A percentile compares a stretch with the other conserved stretches of the same genome.
These are phyloP conservation scores for Cyprinus carpio DNA, from an alignment of 2,113 vertebrate genomes.

Conservation along the genomic window DNA sequence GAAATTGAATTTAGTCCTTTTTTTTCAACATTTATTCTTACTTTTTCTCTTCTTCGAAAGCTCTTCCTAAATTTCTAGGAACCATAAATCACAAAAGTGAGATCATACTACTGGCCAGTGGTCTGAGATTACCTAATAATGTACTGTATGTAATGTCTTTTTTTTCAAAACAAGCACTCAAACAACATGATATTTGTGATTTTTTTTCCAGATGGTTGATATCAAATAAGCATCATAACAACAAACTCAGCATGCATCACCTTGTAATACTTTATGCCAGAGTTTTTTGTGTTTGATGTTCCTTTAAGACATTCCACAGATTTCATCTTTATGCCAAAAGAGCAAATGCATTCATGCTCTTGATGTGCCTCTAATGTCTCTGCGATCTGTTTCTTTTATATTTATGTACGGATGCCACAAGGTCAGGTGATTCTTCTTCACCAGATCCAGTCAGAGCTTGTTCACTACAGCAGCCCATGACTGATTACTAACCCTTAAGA, in stretches of 20 bases:
- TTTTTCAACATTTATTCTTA: background rate
- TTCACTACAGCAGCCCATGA: slow-evolving; percentile 5
- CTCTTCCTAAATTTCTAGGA: background rate
- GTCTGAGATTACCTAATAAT: slow-evolving; percentile 19
- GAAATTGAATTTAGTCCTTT: background rate
- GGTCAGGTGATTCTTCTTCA: slow-evolving; percentile 31
- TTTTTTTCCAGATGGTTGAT: background rate
- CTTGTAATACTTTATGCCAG: background rate
- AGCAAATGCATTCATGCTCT: background rate
- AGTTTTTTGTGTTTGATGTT: slow-evolving; percentile 14
- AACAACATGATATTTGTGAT: background rate
- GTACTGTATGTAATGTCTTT: too few species aligned
- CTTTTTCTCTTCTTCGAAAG: background rate
- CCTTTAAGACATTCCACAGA: slow-evolving; percentile 3
- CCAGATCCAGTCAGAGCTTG: slow-evolving; percentile 1
- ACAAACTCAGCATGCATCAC: background rate
- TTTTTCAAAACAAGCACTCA: background rate
- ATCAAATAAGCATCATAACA: background rate
- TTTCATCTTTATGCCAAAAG: slow-evolving; percentile 12
- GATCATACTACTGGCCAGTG: background rate
- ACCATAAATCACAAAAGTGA: slow-evolving; percentile 16
- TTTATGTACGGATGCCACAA: background rate
- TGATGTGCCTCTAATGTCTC: background rate
- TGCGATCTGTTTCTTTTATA: background rate
- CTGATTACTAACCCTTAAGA: background rate